Evolutionary conservation across 2,888 invertebrate species (phyloP).

Genomic region (Epinotia demarniana): DNA sequence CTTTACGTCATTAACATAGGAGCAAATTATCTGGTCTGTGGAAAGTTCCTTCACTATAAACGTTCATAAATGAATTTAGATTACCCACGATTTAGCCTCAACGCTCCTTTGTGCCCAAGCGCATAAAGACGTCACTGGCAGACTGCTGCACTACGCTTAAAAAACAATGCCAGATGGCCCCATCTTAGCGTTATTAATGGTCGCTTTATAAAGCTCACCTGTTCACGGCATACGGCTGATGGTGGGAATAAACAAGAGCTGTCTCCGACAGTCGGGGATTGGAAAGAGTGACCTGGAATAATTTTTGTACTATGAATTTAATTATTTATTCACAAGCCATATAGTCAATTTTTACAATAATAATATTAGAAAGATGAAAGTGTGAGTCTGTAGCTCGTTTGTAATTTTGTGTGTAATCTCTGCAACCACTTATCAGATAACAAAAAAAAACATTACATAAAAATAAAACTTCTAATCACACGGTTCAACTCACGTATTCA

Average conservation of each 20-base stretch:
- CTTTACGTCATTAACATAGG: too few relatives aligned
- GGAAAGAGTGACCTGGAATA: too few relatives aligned
- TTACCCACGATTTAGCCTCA: neutral
- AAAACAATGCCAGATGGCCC: constrained; percentile 55
- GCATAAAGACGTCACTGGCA: constrained; percentile 28
- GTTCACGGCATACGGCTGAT: constrained; percentile 50
- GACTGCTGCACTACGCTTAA: constrained; percentile 33
- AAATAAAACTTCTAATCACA: too few relatives aligned
- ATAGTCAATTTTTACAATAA: too few relatives aligned
- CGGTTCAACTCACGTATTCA: too few relatives aligned
- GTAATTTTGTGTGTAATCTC: too few relatives aligned
- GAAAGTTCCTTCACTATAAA: neutral
- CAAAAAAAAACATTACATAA: too few relatives aligned
- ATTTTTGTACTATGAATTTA: neutral
- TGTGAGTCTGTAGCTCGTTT: too few relatives aligned
- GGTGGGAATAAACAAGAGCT: neutral
- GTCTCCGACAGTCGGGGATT: neutral
- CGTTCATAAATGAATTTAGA: neutral
- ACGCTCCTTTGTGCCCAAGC: neutral
- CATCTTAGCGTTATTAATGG: constrained; percentile 60
- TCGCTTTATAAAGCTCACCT: constrained; percentile 55
- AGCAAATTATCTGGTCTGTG: too few relatives aligned
- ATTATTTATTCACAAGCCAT: neutral
- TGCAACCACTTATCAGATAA: too few relatives aligned
- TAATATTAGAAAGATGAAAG: too few relatives aligned